Evolutionary conservation across 2,113 vertebrate genomes (phyloP), one percentile per base, ranked within the genome.

Genomic region (Oreotrochilus melanogaster): DNA sequence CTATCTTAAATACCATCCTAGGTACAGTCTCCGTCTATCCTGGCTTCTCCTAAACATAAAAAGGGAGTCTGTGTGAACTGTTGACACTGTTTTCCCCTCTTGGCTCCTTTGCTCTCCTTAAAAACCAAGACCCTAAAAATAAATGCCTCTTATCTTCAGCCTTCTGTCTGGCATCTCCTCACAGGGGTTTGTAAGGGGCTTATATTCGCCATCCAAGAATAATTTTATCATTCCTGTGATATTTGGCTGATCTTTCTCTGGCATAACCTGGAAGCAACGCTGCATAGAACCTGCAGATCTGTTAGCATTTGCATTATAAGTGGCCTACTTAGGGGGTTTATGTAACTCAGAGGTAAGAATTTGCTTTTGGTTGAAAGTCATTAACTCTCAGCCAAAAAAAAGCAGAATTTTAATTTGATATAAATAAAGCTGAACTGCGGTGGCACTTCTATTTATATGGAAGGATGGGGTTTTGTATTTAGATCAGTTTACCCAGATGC

Each of bases 101-200:
- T 2, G 0, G 23, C 58, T 95, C 45, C 69, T 86, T 96, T 93
- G 82, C 86, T 90, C 66, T 86, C 22, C 92, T 80, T 89, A 62
- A 94, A 96, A 97, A 70, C 74, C 75, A 74, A 65, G 10, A 90
- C 12, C 76, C 93, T 96, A 95, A 95, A 95, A 97, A 95, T 95
- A 95, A 93, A 88, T 39, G 47, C 86, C 65, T 95, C 76, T 43
- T 53, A 71, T 27, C 56, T 93, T 80, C 65, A 88, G 69, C 31
- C 50, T 85, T 82, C 10, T 6, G 31, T 28, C 57, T 83, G 33
- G 66, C 82, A 24, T 51, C 56, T 95, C 87, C 69, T 93, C 2
- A 3, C 81, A 90, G 33, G 60, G 53, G 64, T 89, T 83, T 93
- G 22, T 64, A 78, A 76, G 53, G 67, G 85, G 50, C 78, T 78